Conservation (phyloP, 2,113 vertebrate genomes). For the Gadus macrocephalus region DNA sequence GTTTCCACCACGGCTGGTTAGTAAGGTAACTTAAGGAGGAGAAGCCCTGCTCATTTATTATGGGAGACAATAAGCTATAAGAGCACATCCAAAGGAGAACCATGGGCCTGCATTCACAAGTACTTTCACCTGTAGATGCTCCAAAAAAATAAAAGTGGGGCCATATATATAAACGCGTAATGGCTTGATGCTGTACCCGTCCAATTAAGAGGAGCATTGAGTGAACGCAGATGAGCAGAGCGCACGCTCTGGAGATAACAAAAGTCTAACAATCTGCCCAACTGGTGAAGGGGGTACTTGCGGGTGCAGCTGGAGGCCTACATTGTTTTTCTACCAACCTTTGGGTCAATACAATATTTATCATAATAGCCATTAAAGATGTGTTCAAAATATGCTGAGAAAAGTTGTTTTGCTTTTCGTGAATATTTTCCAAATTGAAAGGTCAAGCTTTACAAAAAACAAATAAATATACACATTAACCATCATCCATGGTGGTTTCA, state of each 20-base stretch:
- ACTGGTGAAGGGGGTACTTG: constrained; percentile 7
- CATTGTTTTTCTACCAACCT: too few species aligned
- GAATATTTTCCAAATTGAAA: too few species aligned
- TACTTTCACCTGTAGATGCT: constrained; percentile 6
- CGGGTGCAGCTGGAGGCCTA: not conserved
- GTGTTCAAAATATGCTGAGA: too few species aligned
- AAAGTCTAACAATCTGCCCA: constrained; percentile 11
- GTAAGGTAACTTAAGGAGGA: too few species aligned
- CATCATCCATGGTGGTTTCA: not conserved
- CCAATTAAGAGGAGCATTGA: constrained; percentile 7
- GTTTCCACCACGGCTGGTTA: too few species aligned
- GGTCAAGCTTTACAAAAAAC: too few species aligned
- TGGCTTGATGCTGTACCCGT: constrained; percentile 1
- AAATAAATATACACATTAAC: not conserved
- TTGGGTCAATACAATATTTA: too few species aligned
- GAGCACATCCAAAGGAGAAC: not conserved
- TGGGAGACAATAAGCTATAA: not conserved
- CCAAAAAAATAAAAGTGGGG: not conserved
- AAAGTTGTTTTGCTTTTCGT: too few species aligned
- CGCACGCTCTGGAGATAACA: not conserved
- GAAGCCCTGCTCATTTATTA: too few species aligned
- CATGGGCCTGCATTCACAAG: not conserved
- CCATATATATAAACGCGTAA: not conserved
- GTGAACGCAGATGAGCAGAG: constrained; percentile 8
- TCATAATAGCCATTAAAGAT: too few species aligned